A percentile compares a stretch with the other conserved stretches of the same genome.
Conservation (phyloP, 2,797 vertebrate genomes). For the Stomatorhinus walkeri region DNA sequence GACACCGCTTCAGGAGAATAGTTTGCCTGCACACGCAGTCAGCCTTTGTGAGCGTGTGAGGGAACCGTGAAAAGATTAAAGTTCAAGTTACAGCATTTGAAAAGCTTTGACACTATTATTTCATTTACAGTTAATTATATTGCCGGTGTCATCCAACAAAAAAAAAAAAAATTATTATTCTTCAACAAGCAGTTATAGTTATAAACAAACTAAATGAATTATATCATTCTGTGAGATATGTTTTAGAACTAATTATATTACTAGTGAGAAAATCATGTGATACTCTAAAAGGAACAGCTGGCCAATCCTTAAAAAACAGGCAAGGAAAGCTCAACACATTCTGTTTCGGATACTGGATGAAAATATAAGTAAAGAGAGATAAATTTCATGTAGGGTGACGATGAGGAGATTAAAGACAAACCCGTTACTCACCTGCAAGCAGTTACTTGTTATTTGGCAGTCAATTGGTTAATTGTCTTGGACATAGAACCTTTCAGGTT, state of each 20-base stretch:
- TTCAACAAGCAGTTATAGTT: background rate
- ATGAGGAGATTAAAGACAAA: background rate
- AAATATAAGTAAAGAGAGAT: background rate
- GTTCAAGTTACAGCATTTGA: background rate
- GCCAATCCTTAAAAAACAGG: background rate
- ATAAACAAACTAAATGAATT: slow-evolving; percentile 3
- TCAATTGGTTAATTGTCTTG: background rate
- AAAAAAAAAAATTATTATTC: background rate
- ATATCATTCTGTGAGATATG: background rate
- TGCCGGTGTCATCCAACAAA: background rate
- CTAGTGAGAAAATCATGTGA: background rate
- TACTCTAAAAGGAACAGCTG: background rate
- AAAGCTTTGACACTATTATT: background rate
- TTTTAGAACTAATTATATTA: background rate
- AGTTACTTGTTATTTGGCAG: background rate
- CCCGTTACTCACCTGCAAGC: background rate
- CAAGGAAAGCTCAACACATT: background rate
- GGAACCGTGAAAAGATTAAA: background rate
- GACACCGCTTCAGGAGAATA: background rate
- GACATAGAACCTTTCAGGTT: background rate
- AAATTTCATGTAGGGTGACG: background rate
- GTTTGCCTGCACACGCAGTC: background rate
- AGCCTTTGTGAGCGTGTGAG: background rate
- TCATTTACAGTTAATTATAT: background rate
- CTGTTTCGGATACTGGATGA: background rate